Conservation (phyloP, 1,140 invertebrate species). For the Probaryconus sp. region DNA sequence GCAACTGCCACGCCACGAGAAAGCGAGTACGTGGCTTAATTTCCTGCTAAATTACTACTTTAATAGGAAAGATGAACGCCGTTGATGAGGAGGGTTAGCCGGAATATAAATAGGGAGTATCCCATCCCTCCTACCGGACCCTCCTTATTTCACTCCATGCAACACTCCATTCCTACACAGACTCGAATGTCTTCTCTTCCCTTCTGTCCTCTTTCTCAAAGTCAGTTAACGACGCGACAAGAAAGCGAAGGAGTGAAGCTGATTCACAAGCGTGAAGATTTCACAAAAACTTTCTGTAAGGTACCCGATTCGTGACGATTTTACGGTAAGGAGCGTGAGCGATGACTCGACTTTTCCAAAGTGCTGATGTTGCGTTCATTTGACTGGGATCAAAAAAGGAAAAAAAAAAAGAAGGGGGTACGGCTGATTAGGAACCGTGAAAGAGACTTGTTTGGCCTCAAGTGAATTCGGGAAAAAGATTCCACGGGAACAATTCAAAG, state of each 20-base stretch:
- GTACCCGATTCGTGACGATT: conserved; percentile 60
- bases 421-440: neutral
- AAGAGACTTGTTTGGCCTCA: neutral
- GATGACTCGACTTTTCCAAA: conserved; percentile 21
- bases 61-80: conserved; percentile 79
- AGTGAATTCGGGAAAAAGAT: neutral
- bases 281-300: conserved; percentile 58
- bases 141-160: conserved; percentile 46
- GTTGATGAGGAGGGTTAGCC: conserved; percentile 78
- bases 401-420: neutral
- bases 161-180: conserved; percentile 48
- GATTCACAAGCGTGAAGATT: conserved; percentile 67
- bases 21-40: conserved; percentile 77
- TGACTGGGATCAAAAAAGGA: too few species aligned
- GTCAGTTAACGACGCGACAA: conserved; percentile 66
- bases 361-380: neutral
- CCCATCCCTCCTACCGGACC: conserved; percentile 53
- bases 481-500: conserved; percentile 35
- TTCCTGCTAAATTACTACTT: conserved; percentile 80
- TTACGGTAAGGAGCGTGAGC: conserved; percentile 44
- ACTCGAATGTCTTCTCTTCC: conserved; percentile 48
- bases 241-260: conserved; percentile 59
- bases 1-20: conserved; percentile 67
- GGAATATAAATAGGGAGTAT: conserved; percentile 78
- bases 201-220: conserved; percentile 27